phyloP scores from a whole-genome alignment of 2,113 vertebrate species.

The Percopsis transmontana region DNA sequence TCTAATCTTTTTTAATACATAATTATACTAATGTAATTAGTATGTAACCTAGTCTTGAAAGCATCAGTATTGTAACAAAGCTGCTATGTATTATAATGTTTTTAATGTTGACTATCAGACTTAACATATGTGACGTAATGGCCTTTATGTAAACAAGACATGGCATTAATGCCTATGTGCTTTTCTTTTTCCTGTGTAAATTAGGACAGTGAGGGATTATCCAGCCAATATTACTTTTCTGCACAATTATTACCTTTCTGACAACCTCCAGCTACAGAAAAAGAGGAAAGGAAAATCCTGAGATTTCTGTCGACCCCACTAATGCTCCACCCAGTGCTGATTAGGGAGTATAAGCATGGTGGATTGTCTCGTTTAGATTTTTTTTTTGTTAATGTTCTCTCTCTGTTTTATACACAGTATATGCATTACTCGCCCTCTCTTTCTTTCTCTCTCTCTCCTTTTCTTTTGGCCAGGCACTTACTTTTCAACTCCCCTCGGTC shows the following conservation, averaged over 20 bases:
- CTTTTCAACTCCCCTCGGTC: background rate
- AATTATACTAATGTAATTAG: constrained; percentile 18
- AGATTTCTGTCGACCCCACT: background rate
- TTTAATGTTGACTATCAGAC: constrained; percentile 17
- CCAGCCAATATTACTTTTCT: constrained; percentile 13
- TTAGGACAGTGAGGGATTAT: constrained; percentile 67
- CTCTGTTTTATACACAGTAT: no score
- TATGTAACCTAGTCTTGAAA: constrained; percentile 35
- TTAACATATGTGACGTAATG: background rate
- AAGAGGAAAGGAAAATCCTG: constrained; percentile 29
- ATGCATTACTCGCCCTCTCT: background rate
- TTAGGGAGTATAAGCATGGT: constrained; percentile 3
- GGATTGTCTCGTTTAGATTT: background rate
- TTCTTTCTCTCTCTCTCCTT: background rate
- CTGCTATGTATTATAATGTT: constrained; percentile 55
- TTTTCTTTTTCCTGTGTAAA: constrained; percentile 21
- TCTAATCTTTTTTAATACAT: constrained; percentile 4
- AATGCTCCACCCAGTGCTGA: constrained; percentile 3
- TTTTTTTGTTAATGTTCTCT: no score
- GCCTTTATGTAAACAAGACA: constrained; percentile 32
- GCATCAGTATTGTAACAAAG: constrained; percentile 30
- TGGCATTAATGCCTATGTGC: constrained; percentile 14
- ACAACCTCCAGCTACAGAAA: constrained; percentile 21
- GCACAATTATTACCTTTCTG: constrained; percentile 40
- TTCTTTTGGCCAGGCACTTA: constrained; percentile 1